A percentile compares a stretch with the other conserved stretches of the same genome.
Evolutionary conservation across 1,140 invertebrate species (phyloP).

Genomic region (Eueides isabella): DNA sequence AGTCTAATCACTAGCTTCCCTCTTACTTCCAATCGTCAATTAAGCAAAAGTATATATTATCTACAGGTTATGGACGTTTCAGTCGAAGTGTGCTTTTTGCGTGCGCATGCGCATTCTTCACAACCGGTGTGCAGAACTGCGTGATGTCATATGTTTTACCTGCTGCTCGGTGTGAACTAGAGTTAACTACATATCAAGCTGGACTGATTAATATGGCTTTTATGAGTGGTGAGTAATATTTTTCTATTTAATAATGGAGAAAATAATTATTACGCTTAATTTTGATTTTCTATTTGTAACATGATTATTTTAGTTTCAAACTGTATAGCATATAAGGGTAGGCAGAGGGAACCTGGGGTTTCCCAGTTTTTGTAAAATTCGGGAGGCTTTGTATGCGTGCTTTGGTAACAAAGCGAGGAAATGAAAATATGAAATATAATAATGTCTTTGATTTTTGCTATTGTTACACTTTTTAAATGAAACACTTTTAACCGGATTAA

Average conservation of each 20-base stretch:
- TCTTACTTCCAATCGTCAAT: too few species aligned
- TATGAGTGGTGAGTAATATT: slow-evolving; percentile 73
- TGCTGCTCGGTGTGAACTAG: slow-evolving; percentile 82
- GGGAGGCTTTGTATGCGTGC: too few species aligned
- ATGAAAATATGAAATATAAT: too few species aligned
- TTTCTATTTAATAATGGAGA: neutral
- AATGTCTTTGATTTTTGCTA: too few species aligned
- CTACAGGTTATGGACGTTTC: slow-evolving; percentile 77
- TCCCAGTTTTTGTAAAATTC: too few species aligned
- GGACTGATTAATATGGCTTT: slow-evolving; percentile 84
- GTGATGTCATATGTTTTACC: slow-evolving; percentile 84
- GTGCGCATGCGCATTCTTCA: slow-evolving; percentile 77
- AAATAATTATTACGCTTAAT: neutral
- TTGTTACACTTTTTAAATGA: too few species aligned
- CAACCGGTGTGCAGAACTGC: slow-evolving; percentile 84
- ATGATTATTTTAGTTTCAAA: too few species aligned
- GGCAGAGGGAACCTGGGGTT: too few species aligned
- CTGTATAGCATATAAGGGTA: too few species aligned
- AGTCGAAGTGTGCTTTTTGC: slow-evolving; percentile 69
- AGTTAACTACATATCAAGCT: slow-evolving; percentile 80
- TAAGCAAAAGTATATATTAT: too few species aligned
- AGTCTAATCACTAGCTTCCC: neutral
- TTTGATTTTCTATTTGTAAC: neutral
- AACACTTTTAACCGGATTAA: too few species aligned
- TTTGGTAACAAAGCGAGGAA: too few species aligned